Percentiles rank a stretch among this genome's conserved stretches.
These are phyloP conservation scores for Fregetta grallaria DNA, from an alignment of 2,113 vertebrate genomes.

Conservation along the genomic window DNA sequence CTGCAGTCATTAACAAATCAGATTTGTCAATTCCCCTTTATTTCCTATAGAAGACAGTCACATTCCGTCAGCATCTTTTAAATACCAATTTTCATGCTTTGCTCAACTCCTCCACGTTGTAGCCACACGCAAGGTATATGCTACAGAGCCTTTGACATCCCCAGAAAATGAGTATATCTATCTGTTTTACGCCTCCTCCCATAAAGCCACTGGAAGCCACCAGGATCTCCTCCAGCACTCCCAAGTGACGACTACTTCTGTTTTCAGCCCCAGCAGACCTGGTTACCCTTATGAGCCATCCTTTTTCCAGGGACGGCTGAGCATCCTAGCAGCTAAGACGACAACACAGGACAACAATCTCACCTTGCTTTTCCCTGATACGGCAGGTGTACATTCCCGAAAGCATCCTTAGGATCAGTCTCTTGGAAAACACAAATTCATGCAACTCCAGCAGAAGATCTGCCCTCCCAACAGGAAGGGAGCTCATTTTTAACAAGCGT, in stretches of 20 bases:
- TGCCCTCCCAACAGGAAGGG: not conserved
- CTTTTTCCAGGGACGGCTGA: not conserved
- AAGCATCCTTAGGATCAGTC: not conserved
- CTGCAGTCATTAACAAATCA: not conserved
- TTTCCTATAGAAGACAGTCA: not conserved
- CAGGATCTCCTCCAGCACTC: not conserved
- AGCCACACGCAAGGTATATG: not conserved
- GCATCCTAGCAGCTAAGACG: not conserved
- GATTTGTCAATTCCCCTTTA: not conserved
- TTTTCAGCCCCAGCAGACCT: not conserved
- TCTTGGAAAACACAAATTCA: not conserved
- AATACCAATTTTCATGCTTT: not conserved
- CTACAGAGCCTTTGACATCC: not conserved
- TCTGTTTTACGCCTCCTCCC: not conserved
- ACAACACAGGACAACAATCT: not conserved
- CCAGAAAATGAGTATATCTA: accelerated
- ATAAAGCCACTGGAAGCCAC: not conserved
- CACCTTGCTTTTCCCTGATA: not conserved
- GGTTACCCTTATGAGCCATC: not conserved
- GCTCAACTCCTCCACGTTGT: accelerated
- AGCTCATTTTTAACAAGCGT: not conserved
- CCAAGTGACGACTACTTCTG: not conserved
- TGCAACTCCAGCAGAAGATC: not conserved
- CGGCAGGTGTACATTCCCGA: not conserved
- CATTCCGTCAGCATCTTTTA: not conserved